Evolutionary conservation across 2,797 vertebrate genomes (phyloP), one percentile per base, ranked within the genome.

Genomic region (Syngnathus acus): DNA sequence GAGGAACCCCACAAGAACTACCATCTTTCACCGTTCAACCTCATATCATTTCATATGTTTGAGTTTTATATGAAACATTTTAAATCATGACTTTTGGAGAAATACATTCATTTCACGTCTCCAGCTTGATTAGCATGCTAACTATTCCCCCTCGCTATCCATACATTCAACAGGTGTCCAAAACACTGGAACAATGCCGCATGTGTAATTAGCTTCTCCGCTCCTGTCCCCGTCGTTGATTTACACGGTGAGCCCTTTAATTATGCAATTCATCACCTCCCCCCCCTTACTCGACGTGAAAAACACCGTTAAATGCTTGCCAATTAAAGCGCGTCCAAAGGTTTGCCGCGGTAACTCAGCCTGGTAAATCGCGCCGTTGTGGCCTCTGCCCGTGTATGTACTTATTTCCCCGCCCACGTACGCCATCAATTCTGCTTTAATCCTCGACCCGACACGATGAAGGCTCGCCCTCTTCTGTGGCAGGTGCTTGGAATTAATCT

Each of bases 391-490:
- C n/a, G 39, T 13, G 39, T 42, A 6, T 43, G 57, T 59, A 9
- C 39, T 61, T 61, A 59, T 59, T 26, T 39, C 19, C 13, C 59
- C 19, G n/a, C 9, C 9, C 17, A 5, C 9, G 8, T 6, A 23
- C n/a, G 60, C 21, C 60, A 62, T 62, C 60, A 62, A 62, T 62
- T 43, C 60, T 45, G 21, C 60, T 32, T 45, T 62, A 62, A 62
- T 62, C n/a, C 60, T 23, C 42, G 8, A 21, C 59, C 59, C n/a
- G 19, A 61, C n/a, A 10, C 19, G 14, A 61, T 61, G 59, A 21
- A 42, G 59, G 59, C n/a, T 61, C 7, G 40, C 1, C 42, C 21
- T 62, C 42, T 26, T 16, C 60, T 26, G 11, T 14, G 11, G 60
- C 60, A 45, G 60, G 42, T 62, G 42, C 60, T 45, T 45, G n/a